Conservation (phyloP, 2,888 invertebrate genomes). For the Glaucopsyche alexis region DNA sequence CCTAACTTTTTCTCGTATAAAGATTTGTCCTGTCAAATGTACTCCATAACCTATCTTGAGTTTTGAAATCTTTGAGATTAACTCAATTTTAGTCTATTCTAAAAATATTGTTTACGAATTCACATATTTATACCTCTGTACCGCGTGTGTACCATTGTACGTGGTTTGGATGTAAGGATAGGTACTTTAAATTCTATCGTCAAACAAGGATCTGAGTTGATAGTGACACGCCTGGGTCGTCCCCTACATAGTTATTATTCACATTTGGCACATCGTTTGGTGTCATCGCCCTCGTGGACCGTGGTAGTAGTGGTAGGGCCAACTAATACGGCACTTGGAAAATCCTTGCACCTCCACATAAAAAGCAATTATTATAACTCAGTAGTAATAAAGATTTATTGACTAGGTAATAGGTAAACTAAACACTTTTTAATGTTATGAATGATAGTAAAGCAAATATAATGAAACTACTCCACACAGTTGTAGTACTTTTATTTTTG, state of each 20-base stretch:
- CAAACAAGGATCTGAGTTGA: constrained; percentile 61
- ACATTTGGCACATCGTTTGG: constrained; percentile 61
- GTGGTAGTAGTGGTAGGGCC: constrained; percentile 47
- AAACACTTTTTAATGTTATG: no score
- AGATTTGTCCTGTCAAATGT: no score
- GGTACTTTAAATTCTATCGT: constrained; percentile 58
- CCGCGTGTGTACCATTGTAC: constrained; percentile 3
- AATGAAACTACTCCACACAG: no score
- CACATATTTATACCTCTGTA: not conserved
- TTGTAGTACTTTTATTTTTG: no score
- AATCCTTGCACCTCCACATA: constrained; percentile 35
- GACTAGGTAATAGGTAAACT: no score
- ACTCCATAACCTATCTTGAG: no score
- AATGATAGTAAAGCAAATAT: no score
- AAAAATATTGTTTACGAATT: not conserved
- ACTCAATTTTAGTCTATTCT: not conserved
- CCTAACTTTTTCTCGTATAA: no score
- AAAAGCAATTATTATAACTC: no score
- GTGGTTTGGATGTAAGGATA: constrained; percentile 20
- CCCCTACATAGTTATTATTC: constrained; percentile 67
- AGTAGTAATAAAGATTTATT: no score
- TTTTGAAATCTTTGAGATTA: no score
- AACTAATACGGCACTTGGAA: constrained; percentile 39
- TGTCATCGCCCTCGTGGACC: constrained; percentile 53
- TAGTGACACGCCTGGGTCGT: constrained; percentile 49